Evolutionary conservation across 2,113 vertebrate genomes (phyloP), one percentile per base, ranked within the genome.

Genomic region (Bujurquina vittata): DNA sequence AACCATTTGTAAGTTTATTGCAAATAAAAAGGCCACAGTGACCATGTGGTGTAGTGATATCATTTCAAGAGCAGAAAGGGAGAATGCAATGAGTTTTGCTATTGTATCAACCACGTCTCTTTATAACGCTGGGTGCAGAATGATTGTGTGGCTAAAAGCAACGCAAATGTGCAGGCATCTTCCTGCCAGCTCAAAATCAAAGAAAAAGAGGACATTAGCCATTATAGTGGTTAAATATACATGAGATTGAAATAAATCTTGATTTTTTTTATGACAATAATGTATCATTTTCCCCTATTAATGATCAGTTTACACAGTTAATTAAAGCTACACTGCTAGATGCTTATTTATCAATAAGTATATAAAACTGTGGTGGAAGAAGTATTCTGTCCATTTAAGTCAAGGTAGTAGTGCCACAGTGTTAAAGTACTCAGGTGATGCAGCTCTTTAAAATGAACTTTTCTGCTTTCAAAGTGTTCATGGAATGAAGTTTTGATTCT

Each of bases 1-100:
- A 62, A 65, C 0, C 1, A 82, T 56, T 20, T 90, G 84, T 87
- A 84, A 83, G 88, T 85, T 74, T 63, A 29, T 75, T 81, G 58
- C 65, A 35, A 83, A 84, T 65, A 85, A 83, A 91, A 75, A 31
- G 22, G 18, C 3, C 10, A 58, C 40, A 46, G 29, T 31, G 77
- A 40, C 5, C 35, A 2, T 40, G 33, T 58, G 18, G 22, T 75
- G 58, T 10, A 55, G 9, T 55, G 35, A 37, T 31, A 4, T 61
- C 22, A 29, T 60, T 87, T 79, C 9, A 33, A 29, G 37, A 73
- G 11, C 20, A 35, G 17, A 29, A 22, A n/a, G 37, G 57, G 57
- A 22, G 5, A 67, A 33, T 72, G 46, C 14, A 75, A 10, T 63
- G 10, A 10, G 26, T 49, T 56, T 63, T 52, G 7, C 8, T 10